Evolutionary conservation across 64 coral and sea anemone genomes (phyloP).

Genomic region (Stichodactyla mertensii): DNA sequence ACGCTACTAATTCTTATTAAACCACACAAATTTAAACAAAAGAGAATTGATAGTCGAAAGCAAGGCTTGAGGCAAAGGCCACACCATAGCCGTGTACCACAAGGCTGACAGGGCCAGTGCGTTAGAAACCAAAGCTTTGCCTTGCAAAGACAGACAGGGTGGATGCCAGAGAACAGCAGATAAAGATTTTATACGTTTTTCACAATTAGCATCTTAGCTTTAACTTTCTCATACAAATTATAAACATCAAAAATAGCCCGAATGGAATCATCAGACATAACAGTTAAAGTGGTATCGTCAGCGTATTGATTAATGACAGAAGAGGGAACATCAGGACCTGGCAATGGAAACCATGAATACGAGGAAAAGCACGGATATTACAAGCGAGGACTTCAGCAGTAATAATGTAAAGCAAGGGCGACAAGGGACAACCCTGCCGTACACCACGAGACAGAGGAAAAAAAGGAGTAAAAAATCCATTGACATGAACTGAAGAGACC

Average conservation of each 20-base stretch:
- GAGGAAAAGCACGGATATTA: background rate
- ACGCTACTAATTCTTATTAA: background rate
- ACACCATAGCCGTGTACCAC: background rate
- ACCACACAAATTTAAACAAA: background rate
- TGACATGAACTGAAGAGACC: background rate
- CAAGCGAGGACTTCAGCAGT: conserved; percentile 7
- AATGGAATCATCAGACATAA: conserved; percentile 1
- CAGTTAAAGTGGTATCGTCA: conserved; percentile 25
- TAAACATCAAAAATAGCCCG: conserved; percentile 4
- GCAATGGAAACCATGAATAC: background rate
- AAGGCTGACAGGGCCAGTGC: background rate
- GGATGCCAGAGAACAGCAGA: no score
- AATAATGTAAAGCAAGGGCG: conserved; percentile 14
- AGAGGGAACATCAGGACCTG: background rate
- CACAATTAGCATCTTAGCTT: background rate
- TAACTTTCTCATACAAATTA: background rate
- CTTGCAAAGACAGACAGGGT: background rate
- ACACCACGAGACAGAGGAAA: background rate
- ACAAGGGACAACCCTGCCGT: background rate
- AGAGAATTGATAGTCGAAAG: background rate
- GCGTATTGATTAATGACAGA: conserved; percentile 2
- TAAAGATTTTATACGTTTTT: background rate
- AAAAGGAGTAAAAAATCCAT: background rate
- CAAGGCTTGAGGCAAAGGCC: background rate
- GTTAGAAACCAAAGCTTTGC: background rate